Evolutionary conservation across 2,797 vertebrate species (phyloP).

Genomic region (Labroides dimidiatus): DNA sequence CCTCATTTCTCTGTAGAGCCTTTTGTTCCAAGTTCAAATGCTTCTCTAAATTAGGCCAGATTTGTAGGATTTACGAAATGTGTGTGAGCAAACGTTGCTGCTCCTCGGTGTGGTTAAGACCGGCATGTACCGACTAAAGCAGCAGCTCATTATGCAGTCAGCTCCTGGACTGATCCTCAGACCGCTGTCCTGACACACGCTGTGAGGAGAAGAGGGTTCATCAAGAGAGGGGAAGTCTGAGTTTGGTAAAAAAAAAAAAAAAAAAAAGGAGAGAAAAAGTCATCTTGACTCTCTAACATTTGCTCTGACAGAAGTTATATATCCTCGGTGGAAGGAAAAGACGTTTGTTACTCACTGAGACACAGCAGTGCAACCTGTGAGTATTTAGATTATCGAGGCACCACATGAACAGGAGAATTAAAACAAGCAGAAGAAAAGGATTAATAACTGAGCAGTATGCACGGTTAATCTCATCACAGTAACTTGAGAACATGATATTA

Average conservation of each 20-base stretch:
- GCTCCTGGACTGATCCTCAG: conserved; percentile 3
- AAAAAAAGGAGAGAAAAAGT: too few relatives aligned
- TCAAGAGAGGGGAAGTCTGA: background rate
- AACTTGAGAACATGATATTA: too few relatives aligned
- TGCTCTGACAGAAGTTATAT: background rate
- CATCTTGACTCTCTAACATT: background rate
- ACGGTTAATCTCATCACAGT: too few relatives aligned
- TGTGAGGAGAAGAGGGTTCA: background rate
- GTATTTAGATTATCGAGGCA: too few relatives aligned
- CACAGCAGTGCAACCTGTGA: background rate
- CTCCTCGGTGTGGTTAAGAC: background rate
- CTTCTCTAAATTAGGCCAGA: background rate
- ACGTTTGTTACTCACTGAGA: background rate
- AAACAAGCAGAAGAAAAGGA: too few relatives aligned
- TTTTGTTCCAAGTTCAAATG: background rate
- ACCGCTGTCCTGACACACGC: conserved; percentile 1
- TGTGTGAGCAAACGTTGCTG: conserved; percentile 1
- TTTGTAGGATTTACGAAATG: conserved; percentile 6
- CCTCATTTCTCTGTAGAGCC: background rate
- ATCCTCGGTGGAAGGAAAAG: background rate
- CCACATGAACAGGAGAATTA: too few relatives aligned
- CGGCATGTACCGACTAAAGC: background rate
- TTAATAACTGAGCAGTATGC: too few relatives aligned
- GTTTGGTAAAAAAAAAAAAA: background rate
- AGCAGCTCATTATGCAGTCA: conserved; percentile 5